Conservation (phyloP, 2,113 vertebrate species). For the Etia nguti region DNA sequence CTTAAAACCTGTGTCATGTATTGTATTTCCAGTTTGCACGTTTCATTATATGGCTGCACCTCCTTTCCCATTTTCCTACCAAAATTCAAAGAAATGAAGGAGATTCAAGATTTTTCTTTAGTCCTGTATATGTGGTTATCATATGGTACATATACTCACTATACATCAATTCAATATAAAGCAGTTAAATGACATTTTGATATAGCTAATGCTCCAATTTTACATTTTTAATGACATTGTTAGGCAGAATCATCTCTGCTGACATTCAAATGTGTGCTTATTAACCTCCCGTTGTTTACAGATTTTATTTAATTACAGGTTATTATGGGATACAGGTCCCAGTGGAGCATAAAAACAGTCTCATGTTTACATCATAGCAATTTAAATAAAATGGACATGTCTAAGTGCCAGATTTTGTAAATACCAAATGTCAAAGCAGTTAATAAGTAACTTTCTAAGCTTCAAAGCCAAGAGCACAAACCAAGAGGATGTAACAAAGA, state of each 20-base stretch:
- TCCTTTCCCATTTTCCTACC: too few species aligned
- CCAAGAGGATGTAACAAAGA: not conserved
- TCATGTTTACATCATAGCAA: not conserved
- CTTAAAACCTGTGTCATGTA: too few species aligned
- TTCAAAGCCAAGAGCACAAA: not conserved
- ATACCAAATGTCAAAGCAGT: accelerated
- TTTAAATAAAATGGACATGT: not conserved
- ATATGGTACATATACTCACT: not conserved
- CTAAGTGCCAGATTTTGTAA: not conserved
- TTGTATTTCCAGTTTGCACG: too few species aligned
- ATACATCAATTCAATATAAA: not conserved
- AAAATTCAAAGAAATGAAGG: too few species aligned
- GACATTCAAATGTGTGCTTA: not conserved
- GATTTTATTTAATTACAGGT: not conserved
- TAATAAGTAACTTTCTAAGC: not conserved
- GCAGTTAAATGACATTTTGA: not conserved
- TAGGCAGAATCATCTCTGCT: not conserved
- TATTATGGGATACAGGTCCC: not conserved
- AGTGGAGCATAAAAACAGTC: not conserved
- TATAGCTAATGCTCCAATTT: not conserved
- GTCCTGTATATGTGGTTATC: too few species aligned
- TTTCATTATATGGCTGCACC: too few species aligned
- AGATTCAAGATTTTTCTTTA: too few species aligned
- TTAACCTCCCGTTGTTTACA: not conserved
- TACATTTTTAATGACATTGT: not conserved